A percentile compares a stretch with the other conserved stretches of the same genome.
Conservation (phyloP, 2,113 vertebrate species). For the Callorhinus ursinus region DNA sequence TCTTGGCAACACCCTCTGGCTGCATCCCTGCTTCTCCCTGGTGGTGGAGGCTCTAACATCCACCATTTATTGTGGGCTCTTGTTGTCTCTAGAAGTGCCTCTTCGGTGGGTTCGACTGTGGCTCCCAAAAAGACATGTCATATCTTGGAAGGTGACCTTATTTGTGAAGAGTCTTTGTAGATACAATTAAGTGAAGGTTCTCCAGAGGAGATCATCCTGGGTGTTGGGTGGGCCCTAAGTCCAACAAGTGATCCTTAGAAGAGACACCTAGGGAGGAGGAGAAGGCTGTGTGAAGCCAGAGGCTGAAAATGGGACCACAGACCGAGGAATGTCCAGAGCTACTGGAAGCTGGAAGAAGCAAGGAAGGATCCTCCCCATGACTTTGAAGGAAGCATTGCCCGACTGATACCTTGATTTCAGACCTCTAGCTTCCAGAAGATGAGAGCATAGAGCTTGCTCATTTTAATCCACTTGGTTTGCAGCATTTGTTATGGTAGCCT, state of each 20-base stretch:
- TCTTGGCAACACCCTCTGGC: not conserved
- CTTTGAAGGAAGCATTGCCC: not conserved
- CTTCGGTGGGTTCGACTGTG: not conserved
- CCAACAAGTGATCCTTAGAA: not conserved
- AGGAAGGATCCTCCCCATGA: not conserved
- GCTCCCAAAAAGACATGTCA: not conserved
- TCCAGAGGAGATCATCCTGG: not conserved
- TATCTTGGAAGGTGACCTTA: not conserved
- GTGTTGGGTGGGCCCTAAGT: not conserved
- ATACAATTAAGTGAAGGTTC: not conserved
- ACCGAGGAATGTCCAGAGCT: not conserved
- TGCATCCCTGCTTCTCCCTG: not conserved
- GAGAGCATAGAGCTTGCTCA: not conserved
- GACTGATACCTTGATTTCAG: not conserved
- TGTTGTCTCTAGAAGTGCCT: not conserved
- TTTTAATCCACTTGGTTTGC: not conserved
- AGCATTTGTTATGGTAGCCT: not conserved
- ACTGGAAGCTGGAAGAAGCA: not conserved
- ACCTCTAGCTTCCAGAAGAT: not conserved
- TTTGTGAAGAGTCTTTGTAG: not conserved
- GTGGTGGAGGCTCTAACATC: fast-evolving
- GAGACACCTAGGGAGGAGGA: not conserved
- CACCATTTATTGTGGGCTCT: not conserved
- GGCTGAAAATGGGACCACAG: not conserved
- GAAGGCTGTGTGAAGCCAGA: not conserved